A percentile compares a stretch with the other conserved stretches of the same genome.
Evolutionary conservation across 2,797 vertebrate species (phyloP).

Genomic region (Eptatretus atami): DNA sequence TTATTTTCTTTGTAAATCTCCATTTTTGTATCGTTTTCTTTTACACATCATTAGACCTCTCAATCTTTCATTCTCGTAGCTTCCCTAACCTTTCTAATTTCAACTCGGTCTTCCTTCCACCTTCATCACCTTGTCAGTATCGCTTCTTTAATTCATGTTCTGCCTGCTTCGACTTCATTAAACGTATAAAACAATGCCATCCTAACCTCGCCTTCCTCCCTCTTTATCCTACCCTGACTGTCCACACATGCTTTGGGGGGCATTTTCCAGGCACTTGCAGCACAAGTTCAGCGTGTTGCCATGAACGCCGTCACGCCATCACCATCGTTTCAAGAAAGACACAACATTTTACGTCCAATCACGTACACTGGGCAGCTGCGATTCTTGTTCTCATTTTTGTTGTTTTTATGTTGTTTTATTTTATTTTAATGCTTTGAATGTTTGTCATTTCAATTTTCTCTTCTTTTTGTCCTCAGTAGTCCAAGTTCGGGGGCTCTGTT

Average conservation of each 20-base stretch:
- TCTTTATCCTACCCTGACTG: not conserved
- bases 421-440: too few relatives aligned
- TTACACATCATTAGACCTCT: too few relatives aligned
- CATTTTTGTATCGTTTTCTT: too few relatives aligned
- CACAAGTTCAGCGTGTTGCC: constrained; percentile 70
- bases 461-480: too few relatives aligned
- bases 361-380: constrained; percentile 14
- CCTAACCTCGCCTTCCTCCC: not conserved
- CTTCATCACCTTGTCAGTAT: not conserved
- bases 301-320: constrained; percentile 79
- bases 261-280: constrained; percentile 47
- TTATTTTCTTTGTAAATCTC: too few relatives aligned
- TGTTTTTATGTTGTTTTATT: too few relatives aligned
- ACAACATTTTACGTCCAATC: constrained; percentile 51
- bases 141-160: constrained; percentile 1
- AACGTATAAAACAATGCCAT: not conserved
- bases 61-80: too few relatives aligned
- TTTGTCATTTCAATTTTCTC: too few relatives aligned
- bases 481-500: too few relatives aligned
- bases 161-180: not conserved
- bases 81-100: too few relatives aligned
- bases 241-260: constrained; percentile 5
- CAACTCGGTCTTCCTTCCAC: too few relatives aligned
- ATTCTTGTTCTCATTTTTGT: too few relatives aligned
- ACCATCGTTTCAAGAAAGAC: constrained; percentile 81